Conservation (phyloP, 30 jellyfish, hydroid and myxozoan species). For the Aurelia coerulea region DNA sequence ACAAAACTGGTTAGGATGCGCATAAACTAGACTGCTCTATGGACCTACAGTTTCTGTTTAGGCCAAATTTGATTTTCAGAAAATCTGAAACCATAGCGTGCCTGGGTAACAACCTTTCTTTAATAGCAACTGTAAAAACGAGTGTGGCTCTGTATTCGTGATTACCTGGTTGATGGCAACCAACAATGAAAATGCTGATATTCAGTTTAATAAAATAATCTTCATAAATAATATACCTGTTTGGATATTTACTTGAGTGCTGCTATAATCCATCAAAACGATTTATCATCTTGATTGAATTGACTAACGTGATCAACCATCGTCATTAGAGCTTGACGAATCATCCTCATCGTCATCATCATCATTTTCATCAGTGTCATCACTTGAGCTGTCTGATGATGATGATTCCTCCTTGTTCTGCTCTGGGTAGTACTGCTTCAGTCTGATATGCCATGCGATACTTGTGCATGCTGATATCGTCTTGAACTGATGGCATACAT, state of each 20-base stretch:
- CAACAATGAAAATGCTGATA: constrained; percentile 5
- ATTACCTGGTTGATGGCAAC: background rate
- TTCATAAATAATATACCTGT: constrained; percentile 32
- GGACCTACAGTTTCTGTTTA: too few species aligned
- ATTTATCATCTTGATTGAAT: background rate
- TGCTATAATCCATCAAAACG: background rate
- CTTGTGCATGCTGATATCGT: constrained; percentile 96
- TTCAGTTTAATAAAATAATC: constrained; percentile 21
- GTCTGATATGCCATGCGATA: constrained; percentile 98
- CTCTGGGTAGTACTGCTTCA: constrained; percentile 90
- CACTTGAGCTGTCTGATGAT: constrained; percentile 53
- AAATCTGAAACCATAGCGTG: too few species aligned
- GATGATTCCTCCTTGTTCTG: constrained; percentile 38
- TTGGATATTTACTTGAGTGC: constrained; percentile 1
- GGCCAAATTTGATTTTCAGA: too few species aligned
- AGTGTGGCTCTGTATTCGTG: too few species aligned
- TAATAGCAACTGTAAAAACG: too few species aligned
- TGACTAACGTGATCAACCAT: background rate
- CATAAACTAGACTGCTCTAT: too few species aligned
- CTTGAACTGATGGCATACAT: constrained; percentile 97
- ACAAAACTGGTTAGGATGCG: too few species aligned
- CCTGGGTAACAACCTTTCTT: too few species aligned
- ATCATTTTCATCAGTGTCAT: constrained; percentile 16
- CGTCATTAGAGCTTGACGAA: constrained; percentile 35
- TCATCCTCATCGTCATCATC: constrained; percentile 60